phyloP scores from a whole-genome alignment of 2,888 invertebrate genomes.

The Odontocerum albicorne region DNA sequence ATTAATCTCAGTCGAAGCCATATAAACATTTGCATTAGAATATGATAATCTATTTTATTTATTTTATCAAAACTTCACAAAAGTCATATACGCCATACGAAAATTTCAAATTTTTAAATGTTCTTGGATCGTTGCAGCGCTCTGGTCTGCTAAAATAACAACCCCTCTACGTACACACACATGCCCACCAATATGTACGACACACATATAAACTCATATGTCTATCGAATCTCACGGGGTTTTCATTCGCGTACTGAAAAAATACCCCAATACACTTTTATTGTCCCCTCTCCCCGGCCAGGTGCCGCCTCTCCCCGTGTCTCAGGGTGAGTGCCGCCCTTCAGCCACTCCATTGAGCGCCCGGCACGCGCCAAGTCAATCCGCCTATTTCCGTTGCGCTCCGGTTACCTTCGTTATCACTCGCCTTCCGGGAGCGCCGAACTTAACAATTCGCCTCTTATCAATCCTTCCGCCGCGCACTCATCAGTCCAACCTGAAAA shows the following conservation, averaged over 20 bases:
- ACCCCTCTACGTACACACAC: constrained; percentile 20
- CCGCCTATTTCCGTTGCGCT: constrained; percentile 26
- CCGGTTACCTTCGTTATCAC: constrained; percentile 26
- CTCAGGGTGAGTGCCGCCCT: constrained; percentile 22
- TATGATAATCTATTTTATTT: too few relatives aligned
- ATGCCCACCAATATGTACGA: constrained; percentile 4
- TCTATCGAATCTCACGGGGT: constrained; percentile 31
- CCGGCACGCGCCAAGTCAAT: constrained; percentile 37
- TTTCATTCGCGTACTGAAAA: constrained; percentile 35
- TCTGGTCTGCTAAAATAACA: constrained; percentile 24
- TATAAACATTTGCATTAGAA: too few relatives aligned
- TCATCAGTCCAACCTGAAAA: too few relatives aligned
- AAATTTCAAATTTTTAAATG: too few relatives aligned
- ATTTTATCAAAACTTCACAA: too few relatives aligned
- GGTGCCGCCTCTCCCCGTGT: constrained; percentile 6
- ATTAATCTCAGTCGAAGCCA: too few relatives aligned
- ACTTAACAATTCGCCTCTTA: not conserved
- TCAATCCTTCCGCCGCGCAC: not conserved
- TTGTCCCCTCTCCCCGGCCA: constrained; percentile 18
- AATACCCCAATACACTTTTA: constrained; percentile 27
- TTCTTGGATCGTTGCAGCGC: constrained; percentile 26
- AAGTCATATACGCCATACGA: too few relatives aligned
- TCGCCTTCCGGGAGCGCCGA: constrained; percentile 23
- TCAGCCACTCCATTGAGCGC: constrained; percentile 25
- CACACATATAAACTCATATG: constrained; percentile 8